These are phyloP conservation scores for Isotomurus palustris DNA, from an alignment of 2,888 invertebrate genomes.

Conservation along the genomic window DNA sequence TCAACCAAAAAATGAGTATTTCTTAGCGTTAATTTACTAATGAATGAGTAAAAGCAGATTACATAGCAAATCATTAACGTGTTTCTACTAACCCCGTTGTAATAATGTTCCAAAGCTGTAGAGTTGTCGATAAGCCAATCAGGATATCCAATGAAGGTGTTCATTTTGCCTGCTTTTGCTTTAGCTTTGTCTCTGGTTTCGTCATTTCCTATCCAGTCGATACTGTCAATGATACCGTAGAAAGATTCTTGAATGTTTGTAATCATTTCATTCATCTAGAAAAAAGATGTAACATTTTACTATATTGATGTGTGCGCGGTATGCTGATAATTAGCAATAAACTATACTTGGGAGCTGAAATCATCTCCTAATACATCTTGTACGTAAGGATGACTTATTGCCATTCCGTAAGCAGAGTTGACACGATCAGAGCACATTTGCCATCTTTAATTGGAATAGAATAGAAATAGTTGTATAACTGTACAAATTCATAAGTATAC, in stretches of 20 bases:
- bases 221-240: conserved; percentile 65
- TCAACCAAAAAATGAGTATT: neutral
- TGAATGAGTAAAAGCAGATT: neutral
- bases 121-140: conserved; percentile 68
- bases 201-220: conserved; percentile 86
- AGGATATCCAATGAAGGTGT: conserved; percentile 86
- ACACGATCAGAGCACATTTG: conserved; percentile 41
- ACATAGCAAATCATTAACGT: neutral
- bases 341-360: conserved; percentile 35
- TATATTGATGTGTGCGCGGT: neutral
- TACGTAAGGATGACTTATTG: conserved; percentile 43
- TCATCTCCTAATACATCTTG: conserved; percentile 39
- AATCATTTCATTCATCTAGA: conserved; percentile 67
- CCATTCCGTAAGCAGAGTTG: conserved; percentile 42
- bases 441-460: conserved; percentile 22
- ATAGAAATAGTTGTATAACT: too few relatives aligned
- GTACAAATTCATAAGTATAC: neutral
- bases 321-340: neutral
- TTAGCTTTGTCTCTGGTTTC: conserved; percentile 67
- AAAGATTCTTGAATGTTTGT: conserved; percentile 76
- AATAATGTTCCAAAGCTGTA: conserved; percentile 71
- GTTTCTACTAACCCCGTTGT: conserved; percentile 59
- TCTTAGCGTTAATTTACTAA: neutral
- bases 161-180: conserved; percentile 75
- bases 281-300: neutral